phyloP scores from a whole-genome alignment of 1,140 invertebrate species.

The Rhynchophorus ferrugineus region DNA sequence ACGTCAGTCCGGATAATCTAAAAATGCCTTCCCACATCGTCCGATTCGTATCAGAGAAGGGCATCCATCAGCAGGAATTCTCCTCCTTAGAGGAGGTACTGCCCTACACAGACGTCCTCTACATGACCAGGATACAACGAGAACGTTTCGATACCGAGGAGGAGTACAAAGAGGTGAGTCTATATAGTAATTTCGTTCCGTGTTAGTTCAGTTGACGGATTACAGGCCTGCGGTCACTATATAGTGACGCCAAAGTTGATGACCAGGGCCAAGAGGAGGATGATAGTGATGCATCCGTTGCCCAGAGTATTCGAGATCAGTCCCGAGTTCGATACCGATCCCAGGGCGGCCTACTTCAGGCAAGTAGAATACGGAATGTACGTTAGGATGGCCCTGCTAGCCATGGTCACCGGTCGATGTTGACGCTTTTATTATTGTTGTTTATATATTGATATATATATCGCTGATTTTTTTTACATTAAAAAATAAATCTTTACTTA shows the following conservation, averaged over 20 bases:
- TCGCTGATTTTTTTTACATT: too few species aligned
- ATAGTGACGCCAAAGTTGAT: constrained; percentile 92
- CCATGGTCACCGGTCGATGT: constrained; percentile 71
- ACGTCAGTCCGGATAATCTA: constrained; percentile 80
- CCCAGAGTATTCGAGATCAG: constrained; percentile 93
- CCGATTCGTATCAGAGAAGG: constrained; percentile 69
- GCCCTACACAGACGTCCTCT: constrained; percentile 90
- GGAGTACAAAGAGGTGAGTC: constrained; percentile 76
- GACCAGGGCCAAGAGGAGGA: constrained; percentile 85
- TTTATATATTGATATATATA: too few species aligned
- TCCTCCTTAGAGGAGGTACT: constrained; percentile 73
- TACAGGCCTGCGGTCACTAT: constrained; percentile 74
- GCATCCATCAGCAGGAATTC: constrained; percentile 71
- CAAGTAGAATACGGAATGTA: constrained; percentile 98
- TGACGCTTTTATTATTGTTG: too few species aligned
- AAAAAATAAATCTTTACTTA: too few species aligned
- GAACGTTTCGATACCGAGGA: constrained; percentile 81
- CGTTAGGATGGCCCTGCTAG: constrained; percentile 93
- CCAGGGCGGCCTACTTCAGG: constrained; percentile 94
- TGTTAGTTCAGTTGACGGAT: too few species aligned
- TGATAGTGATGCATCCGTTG: constrained; percentile 96
- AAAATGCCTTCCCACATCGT: constrained; percentile 85
- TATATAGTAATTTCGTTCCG: too few species aligned
- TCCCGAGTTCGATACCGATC: constrained; percentile 89
- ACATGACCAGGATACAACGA: constrained; percentile 95